A percentile compares a stretch with the other conserved stretches of the same genome.
Evolutionary conservation across 2,888 invertebrate species (phyloP).

Genomic region (Drosophila subquinaria): DNA sequence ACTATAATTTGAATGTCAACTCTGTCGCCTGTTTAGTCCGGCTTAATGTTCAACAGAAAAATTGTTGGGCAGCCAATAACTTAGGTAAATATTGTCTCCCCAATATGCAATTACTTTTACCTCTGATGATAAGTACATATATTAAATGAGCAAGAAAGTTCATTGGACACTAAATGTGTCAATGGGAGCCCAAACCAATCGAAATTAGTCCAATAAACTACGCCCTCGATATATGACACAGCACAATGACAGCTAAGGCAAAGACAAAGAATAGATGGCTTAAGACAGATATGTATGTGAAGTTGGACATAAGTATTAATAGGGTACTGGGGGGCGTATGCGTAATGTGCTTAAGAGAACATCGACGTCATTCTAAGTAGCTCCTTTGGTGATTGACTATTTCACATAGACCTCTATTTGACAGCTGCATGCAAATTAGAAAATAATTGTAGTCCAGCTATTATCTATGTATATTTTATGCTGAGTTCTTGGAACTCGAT

Average conservation of each 20-base stretch:
- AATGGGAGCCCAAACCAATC: conserved; percentile 24
- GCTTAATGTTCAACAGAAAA: conserved; percentile 39
- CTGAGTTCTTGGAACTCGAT: conserved; percentile 50
- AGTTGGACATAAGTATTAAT: conserved; percentile 18
- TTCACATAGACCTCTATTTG: conserved; percentile 20
- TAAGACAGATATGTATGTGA: conserved; percentile 29
- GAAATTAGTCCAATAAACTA: conserved; percentile 58
- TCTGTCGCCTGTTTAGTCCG: neutral
- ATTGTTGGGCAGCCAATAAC: conserved; percentile 30
- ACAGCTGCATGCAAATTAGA: conserved; percentile 68
- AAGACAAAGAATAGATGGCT: conserved; percentile 24
- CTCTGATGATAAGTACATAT: conserved; percentile 3
- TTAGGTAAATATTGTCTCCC: conserved; percentile 27
- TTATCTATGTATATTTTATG: conserved; percentile 41
- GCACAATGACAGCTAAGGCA: conserved; percentile 18
- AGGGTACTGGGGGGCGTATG: conserved; percentile 29
- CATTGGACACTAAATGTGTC: conserved; percentile 60
- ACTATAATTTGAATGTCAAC: conserved; percentile 9
- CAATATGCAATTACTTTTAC: conserved; percentile 17
- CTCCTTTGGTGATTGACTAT: conserved; percentile 20
- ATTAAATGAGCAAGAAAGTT: conserved; percentile 47
- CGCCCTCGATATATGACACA: conserved; percentile 48
- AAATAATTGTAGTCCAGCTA: conserved; percentile 64
- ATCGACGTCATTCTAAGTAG: conserved; percentile 12
- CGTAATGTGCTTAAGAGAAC: conserved; percentile 50